Evolutionary conservation across 2,113 vertebrate genomes (phyloP).

Genomic region (Marcusenius ussheri): DNA sequence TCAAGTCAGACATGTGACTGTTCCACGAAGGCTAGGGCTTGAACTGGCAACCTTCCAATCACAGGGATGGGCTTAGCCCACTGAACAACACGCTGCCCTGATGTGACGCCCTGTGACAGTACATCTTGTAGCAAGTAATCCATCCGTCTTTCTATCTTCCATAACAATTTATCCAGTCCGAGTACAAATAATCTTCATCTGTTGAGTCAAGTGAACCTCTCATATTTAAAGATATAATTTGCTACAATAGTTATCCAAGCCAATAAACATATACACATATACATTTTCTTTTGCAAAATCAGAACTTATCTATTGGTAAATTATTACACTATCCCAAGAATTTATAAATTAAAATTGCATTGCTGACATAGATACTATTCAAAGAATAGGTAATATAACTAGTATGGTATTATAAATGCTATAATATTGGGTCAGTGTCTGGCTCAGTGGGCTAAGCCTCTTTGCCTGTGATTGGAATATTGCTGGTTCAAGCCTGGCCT

Average conservation of each 20-base stretch:
- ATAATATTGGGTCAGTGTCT: too few relatives aligned
- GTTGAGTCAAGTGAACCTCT: neutral
- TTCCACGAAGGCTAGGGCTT: neutral
- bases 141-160: neutral
- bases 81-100: neutral
- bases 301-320: neutral
- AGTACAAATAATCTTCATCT: neutral
- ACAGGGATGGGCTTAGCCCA: neutral
- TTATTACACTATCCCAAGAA: neutral
- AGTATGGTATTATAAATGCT: neutral
- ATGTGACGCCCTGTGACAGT: neutral
- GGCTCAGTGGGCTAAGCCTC: too few relatives aligned
- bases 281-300: neutral
- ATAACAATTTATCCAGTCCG: neutral
- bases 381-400: neutral
- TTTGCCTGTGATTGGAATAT: too few relatives aligned
- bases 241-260: neutral
- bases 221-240: neutral
- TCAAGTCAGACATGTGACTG: neutral
- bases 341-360: neutral
- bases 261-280: neutral
- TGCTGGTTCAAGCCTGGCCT: too few relatives aligned
- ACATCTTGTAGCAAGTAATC: neutral
- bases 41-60: neutral
- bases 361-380: neutral